Evolutionary conservation across 1,140 invertebrate species (phyloP), one percentile per base, ranked within the genome.

Genomic region (Neodiprion lecontei): DNA sequence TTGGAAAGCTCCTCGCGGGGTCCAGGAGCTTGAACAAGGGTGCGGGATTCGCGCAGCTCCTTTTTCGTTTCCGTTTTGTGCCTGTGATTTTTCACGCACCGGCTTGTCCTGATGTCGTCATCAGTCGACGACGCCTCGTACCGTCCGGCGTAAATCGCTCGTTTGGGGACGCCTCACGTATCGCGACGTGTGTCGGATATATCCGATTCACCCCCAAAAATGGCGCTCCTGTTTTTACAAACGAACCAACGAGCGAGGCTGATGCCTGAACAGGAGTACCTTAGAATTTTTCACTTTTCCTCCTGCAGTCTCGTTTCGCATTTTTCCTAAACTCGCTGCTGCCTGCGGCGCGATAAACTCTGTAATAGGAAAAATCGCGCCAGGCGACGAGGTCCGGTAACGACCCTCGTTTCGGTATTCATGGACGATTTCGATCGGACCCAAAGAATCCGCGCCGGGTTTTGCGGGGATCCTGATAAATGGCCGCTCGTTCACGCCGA

Each of bases 71-170:
- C 11, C 28, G 28, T 40, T 40, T 40, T 40, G 28, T 40, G 28
- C 28, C 28, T 53, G 69, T 67, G 76, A 82, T 82, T 81, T 82
- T 82, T 82, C 79, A 82, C 81, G 78, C 80, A 82, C 80, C 81
- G 76, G 81, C 81, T 82, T 79, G 49, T 48, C 47, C 17, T 21
- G 74, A 82, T 79, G 77, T 82, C 79, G 71, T 76, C 74, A 65
- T 53, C 53, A 75, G 66, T 65, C 28, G 74, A 75, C 47, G 67
- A 72, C 23, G 49, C 47, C 9, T 67, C 23, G 12, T 10, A 14
- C 9, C 69, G 47, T 47, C 11, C 53, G 47, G 71, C 9, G 74
- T 47, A 72, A 75, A 72, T 75, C 65, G 70, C 67, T 69, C 67
- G 71, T 61, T 72, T 69, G 48, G 67, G 67, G 67, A 69, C 67